Base-by-base conservation (phyloP, 2,888 invertebrate genomes). In the Polydrusus cervinus region DNA sequence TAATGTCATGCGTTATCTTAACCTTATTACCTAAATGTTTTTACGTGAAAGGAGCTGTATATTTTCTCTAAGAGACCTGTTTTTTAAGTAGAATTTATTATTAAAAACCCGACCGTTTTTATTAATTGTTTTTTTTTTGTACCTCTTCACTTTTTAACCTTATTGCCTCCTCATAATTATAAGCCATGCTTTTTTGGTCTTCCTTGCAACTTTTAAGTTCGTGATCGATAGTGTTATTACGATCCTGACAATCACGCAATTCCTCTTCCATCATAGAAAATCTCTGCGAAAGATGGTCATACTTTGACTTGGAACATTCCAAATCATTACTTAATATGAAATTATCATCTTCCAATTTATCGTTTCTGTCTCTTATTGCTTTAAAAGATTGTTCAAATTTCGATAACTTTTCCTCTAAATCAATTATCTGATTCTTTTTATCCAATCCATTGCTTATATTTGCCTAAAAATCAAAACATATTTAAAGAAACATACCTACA, bases 61-160 rank as follows among this genome's bases (percentile, higher is more conserved):
- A n/a, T n/a, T n/a, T n/a, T n/a, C n/a, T n/a, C n/a, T n/a, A n/a
- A n/a, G n/a, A n/a, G n/a, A n/a, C n/a, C n/a, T n/a, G n/a, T n/a
- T n/a, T n/a, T n/a, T n/a, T n/a, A n/a, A n/a, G n/a, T n/a, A n/a
- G n/a, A n/a, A n/a, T n/a, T n/a, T n/a, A n/a, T n/a, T n/a, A n/a
- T n/a, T n/a, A n/a, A n/a, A n/a, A n/a, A n/a, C n/a, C n/a, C n/a
- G n/a, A n/a, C n/a, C n/a, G n/a, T n/a, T n/a, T n/a, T n/a, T n/a
- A n/a, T 25, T 5, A 25, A 25, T 3, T 25, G 5, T 25, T 25
- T 25, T 60, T 43, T 45, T 6, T 6, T 43, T 1, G n/a, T 45
- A 61, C 61, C 45, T 18, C 53, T 13, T 67, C 53, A 30, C 38
- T 53, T 11, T 67, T 67, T 8, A 38, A 38, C 18, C n/a, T 51